A percentile compares a stretch with the other conserved stretches of the same genome.
These are phyloP conservation scores for Vollenhovia emeryi DNA, from an alignment of 1,140 invertebrate species.

Conservation along the genomic window DNA sequence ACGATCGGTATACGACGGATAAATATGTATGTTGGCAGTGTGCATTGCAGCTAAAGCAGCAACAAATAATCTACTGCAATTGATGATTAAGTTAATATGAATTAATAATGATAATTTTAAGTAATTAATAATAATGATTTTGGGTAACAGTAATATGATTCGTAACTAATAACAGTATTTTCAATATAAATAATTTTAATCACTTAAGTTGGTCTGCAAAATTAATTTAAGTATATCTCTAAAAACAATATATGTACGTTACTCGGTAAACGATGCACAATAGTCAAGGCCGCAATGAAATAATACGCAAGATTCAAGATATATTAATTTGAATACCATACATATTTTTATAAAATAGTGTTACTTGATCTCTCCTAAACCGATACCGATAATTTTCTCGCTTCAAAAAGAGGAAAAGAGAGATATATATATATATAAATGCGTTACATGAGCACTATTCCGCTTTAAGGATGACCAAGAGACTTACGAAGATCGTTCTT, in stretches of 20 bases:
- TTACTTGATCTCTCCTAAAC: neutral
- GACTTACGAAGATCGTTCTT: slow-evolving; percentile 44
- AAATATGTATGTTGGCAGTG: neutral
- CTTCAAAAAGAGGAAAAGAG: neutral
- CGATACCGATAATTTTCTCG: neutral
- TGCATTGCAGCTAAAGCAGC: neutral
- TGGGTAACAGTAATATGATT: no score
- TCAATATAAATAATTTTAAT: neutral
- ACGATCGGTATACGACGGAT: neutral
- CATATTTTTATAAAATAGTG: slow-evolving; percentile 9
- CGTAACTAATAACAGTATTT: no score
- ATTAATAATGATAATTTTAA: no score
- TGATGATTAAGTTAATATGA: neutral
- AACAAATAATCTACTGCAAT: neutral
- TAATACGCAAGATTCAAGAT: no score
- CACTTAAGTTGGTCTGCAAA: neutral
- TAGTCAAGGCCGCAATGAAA: no score
- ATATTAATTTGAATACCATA: neutral
- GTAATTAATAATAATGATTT: no score
- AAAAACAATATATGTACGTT: no score
- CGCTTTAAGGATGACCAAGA: slow-evolving; percentile 15
- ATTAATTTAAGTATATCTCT: neutral
- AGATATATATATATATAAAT: no score
- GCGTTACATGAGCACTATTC: neutral
- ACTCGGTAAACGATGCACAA: no score